These are phyloP conservation scores for Tipula confusa DNA, from an alignment of 2,888 invertebrate species.

Conservation along the genomic window DNA sequence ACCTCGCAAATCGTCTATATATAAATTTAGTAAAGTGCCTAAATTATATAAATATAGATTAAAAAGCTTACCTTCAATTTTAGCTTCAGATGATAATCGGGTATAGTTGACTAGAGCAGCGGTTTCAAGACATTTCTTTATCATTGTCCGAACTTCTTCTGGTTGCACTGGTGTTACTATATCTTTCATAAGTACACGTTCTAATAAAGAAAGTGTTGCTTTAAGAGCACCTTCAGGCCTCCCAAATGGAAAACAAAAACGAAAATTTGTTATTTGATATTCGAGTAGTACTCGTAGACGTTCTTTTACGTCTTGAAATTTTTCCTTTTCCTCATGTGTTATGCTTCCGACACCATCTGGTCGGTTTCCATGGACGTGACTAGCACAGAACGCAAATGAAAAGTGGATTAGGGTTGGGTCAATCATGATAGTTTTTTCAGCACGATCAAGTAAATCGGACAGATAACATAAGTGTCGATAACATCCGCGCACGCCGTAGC, in stretches of 20 bases:
- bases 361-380: constrained; percentile 99
- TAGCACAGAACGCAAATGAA: constrained; percentile 99
- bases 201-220: constrained; percentile 91
- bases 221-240: constrained; percentile 97
- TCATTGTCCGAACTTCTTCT: constrained; percentile 92
- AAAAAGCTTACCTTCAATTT: constrained; percentile 79
- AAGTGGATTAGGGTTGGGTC: constrained; percentile 99
- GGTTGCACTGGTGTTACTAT: constrained; percentile 94
- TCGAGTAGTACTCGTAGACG: constrained; percentile 86
- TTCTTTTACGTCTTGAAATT: constrained; percentile 96
- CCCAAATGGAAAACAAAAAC: constrained; percentile 98
- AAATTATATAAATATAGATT: background rate
- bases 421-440: constrained; percentile 91
- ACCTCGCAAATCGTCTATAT: constrained; percentile 72
- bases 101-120: constrained; percentile 98
- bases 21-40: constrained; percentile 35
- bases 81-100: constrained; percentile 91
- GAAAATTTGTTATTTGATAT: constrained; percentile 98
- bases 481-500: constrained; percentile 96
- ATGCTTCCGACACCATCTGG: constrained; percentile 99
- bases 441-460: constrained; percentile 88
- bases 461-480: constrained; percentile 95
- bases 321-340: constrained; percentile 95
- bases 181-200: constrained; percentile 98
- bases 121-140: constrained; percentile 94